Conservation (phyloP, 2,888 invertebrate species). For the Xestia ashworthii region DNA sequence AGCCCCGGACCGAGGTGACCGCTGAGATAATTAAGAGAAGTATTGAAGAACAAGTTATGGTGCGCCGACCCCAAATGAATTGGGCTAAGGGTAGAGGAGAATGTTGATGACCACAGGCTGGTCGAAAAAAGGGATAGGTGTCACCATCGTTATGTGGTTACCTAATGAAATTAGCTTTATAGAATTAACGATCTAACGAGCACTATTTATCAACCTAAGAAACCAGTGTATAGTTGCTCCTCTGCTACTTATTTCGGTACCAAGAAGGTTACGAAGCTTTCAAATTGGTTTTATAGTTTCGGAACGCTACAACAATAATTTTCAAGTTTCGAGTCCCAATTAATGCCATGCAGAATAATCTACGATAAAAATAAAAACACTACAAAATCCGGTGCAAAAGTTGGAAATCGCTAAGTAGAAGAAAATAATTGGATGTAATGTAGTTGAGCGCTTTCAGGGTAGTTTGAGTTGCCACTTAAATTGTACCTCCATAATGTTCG, state of each 20-base stretch:
- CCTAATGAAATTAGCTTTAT: too few species aligned
- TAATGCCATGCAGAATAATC: background rate
- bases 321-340: background rate
- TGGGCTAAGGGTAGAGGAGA: too few species aligned
- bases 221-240: too few species aligned
- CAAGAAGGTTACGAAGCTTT: too few species aligned
- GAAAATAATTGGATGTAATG: constrained; percentile 59
- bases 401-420: constrained; percentile 23
- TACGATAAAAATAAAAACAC: background rate
- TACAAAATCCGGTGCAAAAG: constrained; percentile 4
- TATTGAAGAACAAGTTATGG: background rate
- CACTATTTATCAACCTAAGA: too few species aligned
- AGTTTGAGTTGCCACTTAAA: constrained; percentile 42
- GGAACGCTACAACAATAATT: background rate
- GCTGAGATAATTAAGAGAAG: background rate
- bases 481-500: constrained; percentile 27
- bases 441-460: constrained; percentile 32
- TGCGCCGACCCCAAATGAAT: too few species aligned
- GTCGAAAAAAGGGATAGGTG: too few species aligned
- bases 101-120: too few species aligned
- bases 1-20: background rate
- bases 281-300: too few species aligned
- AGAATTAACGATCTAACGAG: too few species aligned
- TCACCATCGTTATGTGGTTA: background rate
- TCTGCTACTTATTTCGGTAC: too few species aligned